Percentiles rank a stretch among this genome's conserved stretches.
Evolutionary conservation across 2,888 invertebrate species (phyloP).

Genomic region (Dromius quadrimaculatus): DNA sequence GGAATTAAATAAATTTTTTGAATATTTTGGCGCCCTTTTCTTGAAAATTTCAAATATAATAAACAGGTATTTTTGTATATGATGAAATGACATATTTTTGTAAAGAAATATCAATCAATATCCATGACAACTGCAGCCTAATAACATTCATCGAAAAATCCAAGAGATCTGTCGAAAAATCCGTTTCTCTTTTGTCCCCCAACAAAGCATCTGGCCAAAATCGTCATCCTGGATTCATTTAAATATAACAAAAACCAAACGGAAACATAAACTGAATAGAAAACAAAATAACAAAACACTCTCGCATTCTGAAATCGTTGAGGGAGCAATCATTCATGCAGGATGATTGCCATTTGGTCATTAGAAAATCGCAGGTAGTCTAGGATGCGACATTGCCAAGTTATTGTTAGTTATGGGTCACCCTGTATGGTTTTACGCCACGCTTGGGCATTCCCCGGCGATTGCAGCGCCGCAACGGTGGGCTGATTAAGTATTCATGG

Average conservation of each 20-base stretch:
- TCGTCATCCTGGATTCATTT: constrained; percentile 31
- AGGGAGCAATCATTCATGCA: constrained; percentile 35
- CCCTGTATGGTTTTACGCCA: constrained; percentile 25
- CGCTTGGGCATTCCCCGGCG: constrained; percentile 23
- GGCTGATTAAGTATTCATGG: constrained; percentile 61
- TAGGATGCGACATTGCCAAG: constrained; percentile 2
- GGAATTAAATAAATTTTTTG: too few relatives aligned
- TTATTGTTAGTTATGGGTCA: constrained; percentile 43
- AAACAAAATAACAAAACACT: constrained; percentile 35
- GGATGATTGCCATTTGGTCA: constrained; percentile 21
- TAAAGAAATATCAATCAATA: constrained; percentile 36
- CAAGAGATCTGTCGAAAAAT: neutral
- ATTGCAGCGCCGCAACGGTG: constrained; percentile 10
- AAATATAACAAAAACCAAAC: constrained; percentile 34
- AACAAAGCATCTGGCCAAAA: constrained; percentile 26
- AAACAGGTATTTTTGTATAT: too few relatives aligned
- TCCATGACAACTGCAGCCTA: constrained; percentile 12
- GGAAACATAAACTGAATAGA: constrained; percentile 36
- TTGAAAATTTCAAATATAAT: too few relatives aligned
- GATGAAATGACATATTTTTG: too few relatives aligned
- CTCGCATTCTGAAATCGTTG: neutral
- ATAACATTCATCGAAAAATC: constrained; percentile 18
- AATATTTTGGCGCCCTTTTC: too few relatives aligned
- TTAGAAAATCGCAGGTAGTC: constrained; percentile 37
- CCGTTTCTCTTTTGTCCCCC: constrained; percentile 1